Conservation (phyloP, 2,113 vertebrate species). For the Corapipo altera region DNA sequence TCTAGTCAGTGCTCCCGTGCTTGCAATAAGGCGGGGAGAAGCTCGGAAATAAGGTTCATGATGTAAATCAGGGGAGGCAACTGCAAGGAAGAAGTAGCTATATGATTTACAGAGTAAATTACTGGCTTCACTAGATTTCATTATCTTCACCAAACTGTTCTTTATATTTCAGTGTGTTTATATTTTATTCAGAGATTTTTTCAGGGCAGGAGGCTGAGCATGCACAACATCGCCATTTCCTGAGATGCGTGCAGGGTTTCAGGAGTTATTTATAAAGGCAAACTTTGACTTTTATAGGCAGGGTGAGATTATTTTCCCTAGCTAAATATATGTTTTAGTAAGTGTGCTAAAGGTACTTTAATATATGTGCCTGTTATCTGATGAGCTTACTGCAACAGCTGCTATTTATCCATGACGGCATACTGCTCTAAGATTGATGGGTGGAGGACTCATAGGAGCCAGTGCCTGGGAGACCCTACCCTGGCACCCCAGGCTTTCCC, state of each 20-base stretch:
- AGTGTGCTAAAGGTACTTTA: slow-evolving; percentile 53
- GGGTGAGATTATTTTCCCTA: slow-evolving; percentile 53
- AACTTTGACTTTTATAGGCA: slow-evolving; percentile 62
- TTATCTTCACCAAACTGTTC: slow-evolving; percentile 46
- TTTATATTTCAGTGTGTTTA: slow-evolving; percentile 33
- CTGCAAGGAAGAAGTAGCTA: slow-evolving; percentile 8
- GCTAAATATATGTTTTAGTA: slow-evolving; percentile 66
- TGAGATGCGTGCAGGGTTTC: neutral
- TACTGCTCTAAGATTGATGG: slow-evolving; percentile 47
- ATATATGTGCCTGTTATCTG: slow-evolving; percentile 55
- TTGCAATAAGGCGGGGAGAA: neutral
- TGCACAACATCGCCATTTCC: neutral
- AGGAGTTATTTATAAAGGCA: slow-evolving; percentile 61
- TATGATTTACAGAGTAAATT: slow-evolving; percentile 62
- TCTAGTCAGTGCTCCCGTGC: neutral
- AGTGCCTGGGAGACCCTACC: neutral
- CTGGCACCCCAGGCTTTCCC: neutral
- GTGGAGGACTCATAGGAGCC: slow-evolving; percentile 27
- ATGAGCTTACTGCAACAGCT: slow-evolving; percentile 63
- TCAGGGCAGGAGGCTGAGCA: neutral
- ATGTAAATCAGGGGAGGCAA: slow-evolving; percentile 50
- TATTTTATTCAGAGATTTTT: slow-evolving; percentile 53
- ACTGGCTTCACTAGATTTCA: slow-evolving; percentile 58
- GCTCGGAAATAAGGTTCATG: neutral
- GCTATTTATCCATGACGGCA: slow-evolving; percentile 53